These are phyloP conservation scores for Rhinogobio ventralis DNA, from an alignment of 2,797 vertebrate genomes.

Conservation along the genomic window DNA sequence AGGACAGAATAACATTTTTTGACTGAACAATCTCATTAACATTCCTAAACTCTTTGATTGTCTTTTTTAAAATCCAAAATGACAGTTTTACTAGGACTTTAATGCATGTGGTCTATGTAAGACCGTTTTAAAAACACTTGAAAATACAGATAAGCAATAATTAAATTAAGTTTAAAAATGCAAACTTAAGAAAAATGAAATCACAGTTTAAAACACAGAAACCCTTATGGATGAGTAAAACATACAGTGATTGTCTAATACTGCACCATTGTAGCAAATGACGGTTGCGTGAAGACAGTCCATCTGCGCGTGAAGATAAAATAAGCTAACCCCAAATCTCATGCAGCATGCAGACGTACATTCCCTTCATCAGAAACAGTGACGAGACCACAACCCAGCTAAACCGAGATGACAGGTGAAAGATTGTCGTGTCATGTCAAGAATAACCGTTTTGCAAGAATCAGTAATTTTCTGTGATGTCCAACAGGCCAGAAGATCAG, in stretches of 20 bases:
- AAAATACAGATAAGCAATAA: conserved; percentile 35
- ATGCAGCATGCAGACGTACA: conserved; percentile 70
- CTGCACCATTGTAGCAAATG: conserved; percentile 52
- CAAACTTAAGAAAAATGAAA: conserved; percentile 57
- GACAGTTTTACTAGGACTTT: background rate
- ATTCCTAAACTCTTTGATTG: conserved; percentile 59
- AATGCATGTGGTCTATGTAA: background rate
- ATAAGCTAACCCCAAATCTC: conserved; percentile 45
- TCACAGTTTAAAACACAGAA: conserved; percentile 50
- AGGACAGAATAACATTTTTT: background rate
- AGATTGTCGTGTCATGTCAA: conserved; percentile 28
- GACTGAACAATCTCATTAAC: background rate
- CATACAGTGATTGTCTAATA: conserved; percentile 68
- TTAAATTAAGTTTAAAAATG: conserved; percentile 43
- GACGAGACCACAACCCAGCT: conserved; percentile 33
- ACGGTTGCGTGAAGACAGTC: conserved; percentile 19
- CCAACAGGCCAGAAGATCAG: conserved; percentile 20
- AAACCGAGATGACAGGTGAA: background rate
- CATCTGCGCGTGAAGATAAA: conserved; percentile 32
- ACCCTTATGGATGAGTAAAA: conserved; percentile 42
- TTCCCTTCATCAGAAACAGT: conserved; percentile 54
- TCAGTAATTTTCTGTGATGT: background rate
- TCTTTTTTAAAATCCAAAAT: conserved; percentile 54
- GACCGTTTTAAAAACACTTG: conserved; percentile 31
- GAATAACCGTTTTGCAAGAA: background rate